A percentile compares a stretch with the other conserved stretches of the same genome.
phyloP scores from a whole-genome alignment of 2,113 vertebrate species.

The Ophthalmolycus amberensis region DNA sequence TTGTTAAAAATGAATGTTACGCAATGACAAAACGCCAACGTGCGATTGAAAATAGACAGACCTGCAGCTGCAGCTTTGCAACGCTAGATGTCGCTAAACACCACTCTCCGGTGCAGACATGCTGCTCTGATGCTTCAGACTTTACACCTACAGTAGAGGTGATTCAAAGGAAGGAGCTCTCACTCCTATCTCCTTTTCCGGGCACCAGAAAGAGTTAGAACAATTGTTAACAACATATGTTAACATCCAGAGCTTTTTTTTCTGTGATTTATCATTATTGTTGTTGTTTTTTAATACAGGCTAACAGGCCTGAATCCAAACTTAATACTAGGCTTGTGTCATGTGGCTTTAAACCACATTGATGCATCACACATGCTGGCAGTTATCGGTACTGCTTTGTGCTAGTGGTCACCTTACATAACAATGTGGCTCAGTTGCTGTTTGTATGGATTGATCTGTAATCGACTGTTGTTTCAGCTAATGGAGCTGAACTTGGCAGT shows the following conservation, averaged over 20 bases:
- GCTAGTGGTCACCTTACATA: background rate
- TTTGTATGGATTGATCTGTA: background rate
- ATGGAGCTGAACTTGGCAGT: background rate
- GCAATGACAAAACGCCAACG: slow-evolving; percentile 3
- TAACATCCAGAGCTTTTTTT: background rate
- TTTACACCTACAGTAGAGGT: background rate
- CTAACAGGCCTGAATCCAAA: background rate
- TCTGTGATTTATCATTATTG: background rate
- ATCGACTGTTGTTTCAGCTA: background rate
- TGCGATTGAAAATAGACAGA: background rate
- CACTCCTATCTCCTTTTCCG: slow-evolving; percentile 38
- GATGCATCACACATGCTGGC: background rate
- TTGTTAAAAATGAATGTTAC: background rate
- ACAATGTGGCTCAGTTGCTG: background rate
- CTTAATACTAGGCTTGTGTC: background rate
- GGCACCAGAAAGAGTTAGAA: background rate
- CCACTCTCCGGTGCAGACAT: background rate
- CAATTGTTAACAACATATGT: background rate
- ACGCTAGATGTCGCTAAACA: slow-evolving; percentile 55
- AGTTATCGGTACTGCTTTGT: background rate
- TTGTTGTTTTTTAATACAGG: background rate
- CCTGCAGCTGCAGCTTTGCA: background rate
- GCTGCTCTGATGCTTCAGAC: background rate
- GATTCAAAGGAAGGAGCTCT: background rate
- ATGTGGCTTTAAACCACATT: background rate